Base-by-base conservation (phyloP, 2,888 invertebrate genomes). In the Cephus spinipes region DNA sequence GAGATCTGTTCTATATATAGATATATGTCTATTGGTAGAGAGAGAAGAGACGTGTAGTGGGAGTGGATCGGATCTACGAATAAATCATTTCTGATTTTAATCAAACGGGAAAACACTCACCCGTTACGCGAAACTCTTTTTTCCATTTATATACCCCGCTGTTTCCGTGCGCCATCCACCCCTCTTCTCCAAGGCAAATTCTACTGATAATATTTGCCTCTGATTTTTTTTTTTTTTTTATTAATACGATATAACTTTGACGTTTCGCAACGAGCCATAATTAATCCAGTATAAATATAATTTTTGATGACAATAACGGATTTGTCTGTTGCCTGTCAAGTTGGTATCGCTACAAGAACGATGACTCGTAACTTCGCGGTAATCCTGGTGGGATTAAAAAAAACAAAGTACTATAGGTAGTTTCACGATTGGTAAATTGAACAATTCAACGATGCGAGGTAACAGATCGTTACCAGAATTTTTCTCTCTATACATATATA, bases 1-100 rank as follows among this genome's bases (percentile, higher is more conserved):
- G 82, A 69, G 82, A 83, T 81, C 81, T 80, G 80, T 77, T 81
- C 76, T 76, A 79, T 76, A 75, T 78, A 83, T 80, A 81, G 81
- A 82, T 81, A 77, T 83, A 79, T 82, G 76, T 80, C 80, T 71
- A 77, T 73, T 73, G 76, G 76, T 77, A 78, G 31, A 31, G 9
- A 33, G 71, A 69, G 78, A 74, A 76, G 76, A 68, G 33, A 36
- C 30, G 55, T 35, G 76, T 68, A 74, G 69, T 55, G 33, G 75
- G n/a, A 75, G 68, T 33, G 75, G 76, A 73, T n/a, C 11, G 68
- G 36, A 33, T 80, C 68, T 75, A 79, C 80, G 83, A 86, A 87
- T 85, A 87, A 87, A 85, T 88, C 85, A 85, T 84, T 85, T 84
- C 84, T 85, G 82, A 87, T 87, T 88, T 88, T 87, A 85, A 88